These are phyloP conservation scores for Dolichallabes microphthalmus DNA, from an alignment of 2,113 vertebrate genomes.

Conservation along the genomic window DNA sequence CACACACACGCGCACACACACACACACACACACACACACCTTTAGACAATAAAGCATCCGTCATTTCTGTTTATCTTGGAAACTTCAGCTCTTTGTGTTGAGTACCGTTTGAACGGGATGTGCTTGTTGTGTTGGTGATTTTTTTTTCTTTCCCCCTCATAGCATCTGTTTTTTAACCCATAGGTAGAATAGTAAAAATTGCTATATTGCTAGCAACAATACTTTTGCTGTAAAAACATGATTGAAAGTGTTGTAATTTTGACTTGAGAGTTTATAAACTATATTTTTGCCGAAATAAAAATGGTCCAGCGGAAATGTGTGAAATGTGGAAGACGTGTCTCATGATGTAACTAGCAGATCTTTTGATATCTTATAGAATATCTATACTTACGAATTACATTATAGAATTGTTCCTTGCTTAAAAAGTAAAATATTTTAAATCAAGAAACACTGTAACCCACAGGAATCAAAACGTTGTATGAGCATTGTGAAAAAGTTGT, in stretches of 20 bases:
- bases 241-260: not conserved
- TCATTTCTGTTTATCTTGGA: conserved; percentile 47
- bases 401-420: no score
- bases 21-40: conserved; percentile 4
- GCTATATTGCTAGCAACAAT: not conserved
- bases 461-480: no score
- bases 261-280: not conserved
- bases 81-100: not conserved
- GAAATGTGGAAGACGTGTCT: no score
- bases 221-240: not conserved
- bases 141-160: no score
- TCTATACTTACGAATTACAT: no score
- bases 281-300: not conserved
- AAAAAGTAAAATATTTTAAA: no score
- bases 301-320: not conserved
- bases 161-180: not conserved
- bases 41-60: conserved; percentile 51
- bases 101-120: not conserved
- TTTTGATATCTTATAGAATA: not conserved
- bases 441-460: no score
- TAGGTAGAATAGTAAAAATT: not conserved
- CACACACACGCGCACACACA: conserved; percentile 24
- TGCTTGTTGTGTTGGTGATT: not conserved
- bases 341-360: not conserved
- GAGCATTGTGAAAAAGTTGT: no score